Base-by-base conservation (phyloP, 2,888 invertebrate species). In the Ophion ellenae region DNA sequence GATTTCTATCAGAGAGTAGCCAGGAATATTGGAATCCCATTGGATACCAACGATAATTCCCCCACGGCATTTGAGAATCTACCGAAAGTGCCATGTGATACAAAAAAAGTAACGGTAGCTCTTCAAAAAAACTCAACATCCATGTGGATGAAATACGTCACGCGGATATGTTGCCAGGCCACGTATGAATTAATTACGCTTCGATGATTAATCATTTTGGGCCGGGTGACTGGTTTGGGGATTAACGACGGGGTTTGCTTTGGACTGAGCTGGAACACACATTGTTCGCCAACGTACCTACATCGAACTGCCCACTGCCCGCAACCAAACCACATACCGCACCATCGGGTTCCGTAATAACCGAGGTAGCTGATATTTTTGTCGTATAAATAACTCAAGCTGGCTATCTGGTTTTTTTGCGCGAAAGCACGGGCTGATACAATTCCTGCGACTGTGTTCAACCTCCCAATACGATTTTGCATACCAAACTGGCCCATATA, bases 371-470 rank as follows among this genome's bases (percentile, higher is more conserved):
- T 32, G 75, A 79, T 70, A 85, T 82, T 82, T 79, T 82, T 66
- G 67, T 69, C 69, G 28, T 82, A 85, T 79, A 85, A 85, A 85
- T 75, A 85, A 85, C 81, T 85, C 85, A 70, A 66, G 57, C 78
- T n/a, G 66, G n/a, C 45, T 80, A 80, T 81, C 77, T 66, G 57
- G 59, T 9, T 61, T 61, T 82, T 61, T 63, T 53, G 45, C 64
- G 17, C 36, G 53, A 36, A 24, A 28, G 53, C 66, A 67, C 57
- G 66, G n/a, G 61, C 61, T 61, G 78, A 78, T 70, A 40, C 70
- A 69, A 71, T 63, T 20, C 40, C 63, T 53, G 57, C 57, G 67
- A 53, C 67, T 24, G 69, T 47, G 53, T 74, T 74, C 67, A 76
- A 47, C 77, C 45, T 45, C 45, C 66, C 66, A 14, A 57, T 40